Percentiles rank a stretch among this genome's conserved stretches.
Conservation (phyloP, 2,113 vertebrate species). For the Passer montanus region DNA sequence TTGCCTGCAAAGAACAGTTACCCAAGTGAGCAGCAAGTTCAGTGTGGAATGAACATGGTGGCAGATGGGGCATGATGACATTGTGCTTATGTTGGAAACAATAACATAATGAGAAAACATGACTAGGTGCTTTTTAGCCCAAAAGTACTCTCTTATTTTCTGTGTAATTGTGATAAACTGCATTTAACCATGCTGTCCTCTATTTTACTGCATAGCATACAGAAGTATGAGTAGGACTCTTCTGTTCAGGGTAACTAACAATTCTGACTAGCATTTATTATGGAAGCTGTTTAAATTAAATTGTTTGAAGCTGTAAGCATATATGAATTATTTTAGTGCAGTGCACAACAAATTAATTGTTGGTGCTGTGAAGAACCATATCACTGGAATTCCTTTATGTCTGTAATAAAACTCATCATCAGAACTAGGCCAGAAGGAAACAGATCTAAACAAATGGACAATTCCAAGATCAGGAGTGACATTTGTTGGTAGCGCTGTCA, state of each 20-base stretch:
- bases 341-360: not conserved
- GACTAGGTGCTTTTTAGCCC: not conserved
- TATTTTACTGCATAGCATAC: not conserved
- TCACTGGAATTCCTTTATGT: not conserved
- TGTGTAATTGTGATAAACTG: not conserved
- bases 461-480: conserved; percentile 21
- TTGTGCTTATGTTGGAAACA: not conserved
- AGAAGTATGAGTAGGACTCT: not conserved
- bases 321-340: conserved; percentile 3
- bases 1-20: not conserved
- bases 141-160: not conserved
- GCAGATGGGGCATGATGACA: not conserved
- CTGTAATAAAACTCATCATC: not conserved
- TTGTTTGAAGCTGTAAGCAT: not conserved
- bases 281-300: not conserved
- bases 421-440: conserved; percentile 41
- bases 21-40: not conserved
- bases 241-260: not conserved
- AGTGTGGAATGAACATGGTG: not conserved
- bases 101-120: not conserved
- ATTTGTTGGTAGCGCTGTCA: conserved; percentile 49
- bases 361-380: not conserved
- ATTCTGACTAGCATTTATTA: not conserved
- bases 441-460: conserved; percentile 19
- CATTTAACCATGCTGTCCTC: not conserved